Evolutionary conservation across 2,888 invertebrate genomes (phyloP).

Genomic region (Eupithecia tripunctaria): DNA sequence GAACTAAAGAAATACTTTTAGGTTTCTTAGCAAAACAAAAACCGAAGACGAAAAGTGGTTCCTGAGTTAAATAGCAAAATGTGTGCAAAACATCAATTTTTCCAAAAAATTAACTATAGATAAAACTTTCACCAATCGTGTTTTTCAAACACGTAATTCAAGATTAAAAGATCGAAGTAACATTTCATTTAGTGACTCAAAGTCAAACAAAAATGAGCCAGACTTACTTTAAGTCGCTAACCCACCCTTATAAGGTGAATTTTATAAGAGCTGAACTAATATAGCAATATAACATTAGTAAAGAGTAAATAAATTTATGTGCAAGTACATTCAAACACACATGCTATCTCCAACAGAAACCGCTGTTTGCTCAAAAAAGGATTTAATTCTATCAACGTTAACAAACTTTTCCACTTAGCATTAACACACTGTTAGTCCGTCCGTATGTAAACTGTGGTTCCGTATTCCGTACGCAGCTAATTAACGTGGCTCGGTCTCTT

Average conservation of each 20-base stretch:
- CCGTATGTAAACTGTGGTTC: constrained; percentile 33
- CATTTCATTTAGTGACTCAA: too few species aligned
- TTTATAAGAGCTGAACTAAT: neutral
- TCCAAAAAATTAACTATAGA: too few species aligned
- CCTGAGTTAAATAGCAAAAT: too few species aligned
- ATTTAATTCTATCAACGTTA: constrained; percentile 24
- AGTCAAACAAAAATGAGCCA: neutral
- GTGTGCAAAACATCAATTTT: too few species aligned
- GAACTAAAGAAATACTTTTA: too few species aligned
- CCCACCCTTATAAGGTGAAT: neutral
- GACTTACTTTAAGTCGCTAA: neutral
- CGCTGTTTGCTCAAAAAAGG: constrained; percentile 11
- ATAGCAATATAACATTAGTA: neutral
- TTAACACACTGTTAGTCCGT: constrained; percentile 35
- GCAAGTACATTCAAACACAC: neutral
- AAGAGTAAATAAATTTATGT: neutral
- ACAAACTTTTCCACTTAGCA: constrained; percentile 37
- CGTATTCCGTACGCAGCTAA: constrained; percentile 40
- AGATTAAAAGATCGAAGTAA: too few species aligned
- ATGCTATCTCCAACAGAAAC: neutral
- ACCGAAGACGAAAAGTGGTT: too few species aligned
- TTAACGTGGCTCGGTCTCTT: constrained; percentile 36
- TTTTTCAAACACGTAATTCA: too few species aligned
- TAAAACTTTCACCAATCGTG: too few species aligned
- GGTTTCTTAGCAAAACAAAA: too few species aligned